Evolutionary conservation across 2,113 vertebrate genomes (phyloP).

Genomic region (Urocitellus parryii): DNA sequence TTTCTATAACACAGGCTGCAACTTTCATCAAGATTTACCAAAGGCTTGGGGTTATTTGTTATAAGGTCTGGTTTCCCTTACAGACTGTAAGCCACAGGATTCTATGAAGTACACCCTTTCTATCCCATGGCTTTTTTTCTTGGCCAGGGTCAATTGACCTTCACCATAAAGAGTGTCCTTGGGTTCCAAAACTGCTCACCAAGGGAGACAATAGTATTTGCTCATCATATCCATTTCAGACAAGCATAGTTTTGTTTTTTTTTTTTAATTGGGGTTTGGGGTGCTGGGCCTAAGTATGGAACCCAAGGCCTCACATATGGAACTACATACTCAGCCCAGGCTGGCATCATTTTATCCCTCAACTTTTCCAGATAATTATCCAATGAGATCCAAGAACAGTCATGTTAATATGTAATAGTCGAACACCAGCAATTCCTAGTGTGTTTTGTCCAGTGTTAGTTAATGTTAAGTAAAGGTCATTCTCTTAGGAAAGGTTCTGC

Average conservation of each 20-base stretch:
- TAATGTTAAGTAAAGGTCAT: neutral
- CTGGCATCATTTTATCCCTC: neutral
- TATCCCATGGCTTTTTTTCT: neutral
- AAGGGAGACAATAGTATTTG: neutral
- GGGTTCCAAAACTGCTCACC: neutral
- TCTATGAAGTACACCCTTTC: neutral
- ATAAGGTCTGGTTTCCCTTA: neutral
- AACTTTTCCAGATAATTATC: neutral
- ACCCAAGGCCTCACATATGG: neutral
- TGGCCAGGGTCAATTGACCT: neutral
- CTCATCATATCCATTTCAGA: neutral
- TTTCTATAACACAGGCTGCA: neutral
- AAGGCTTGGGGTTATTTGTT: neutral
- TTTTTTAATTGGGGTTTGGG: neutral
- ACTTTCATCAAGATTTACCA: conserved; percentile 13
- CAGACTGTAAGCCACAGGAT: too few relatives aligned
- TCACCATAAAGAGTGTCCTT: neutral
- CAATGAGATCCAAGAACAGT: neutral
- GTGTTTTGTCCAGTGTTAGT: neutral
- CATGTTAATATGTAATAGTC: neutral
- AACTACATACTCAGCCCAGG: neutral
- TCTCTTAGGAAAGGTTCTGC: neutral
- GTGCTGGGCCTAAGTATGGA: neutral
- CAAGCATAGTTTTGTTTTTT: neutral
- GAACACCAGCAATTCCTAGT: neutral